Evolutionary conservation across 2,113 vertebrate genomes (phyloP).

Genomic region (Pica pica): DNA sequence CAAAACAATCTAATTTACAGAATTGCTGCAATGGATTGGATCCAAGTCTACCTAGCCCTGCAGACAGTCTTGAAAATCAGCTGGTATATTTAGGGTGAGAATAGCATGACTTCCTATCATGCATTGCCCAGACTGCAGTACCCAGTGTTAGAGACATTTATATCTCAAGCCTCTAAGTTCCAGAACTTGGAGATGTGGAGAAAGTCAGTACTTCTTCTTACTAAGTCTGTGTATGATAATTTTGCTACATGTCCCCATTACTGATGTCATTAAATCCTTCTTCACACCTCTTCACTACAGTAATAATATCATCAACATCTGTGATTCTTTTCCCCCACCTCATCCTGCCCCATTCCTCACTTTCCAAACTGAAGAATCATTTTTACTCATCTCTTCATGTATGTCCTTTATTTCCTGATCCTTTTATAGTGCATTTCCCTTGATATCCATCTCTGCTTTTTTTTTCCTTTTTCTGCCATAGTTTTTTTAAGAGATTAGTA

Average conservation of each 20-base stretch:
- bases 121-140: neutral
- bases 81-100: neutral
- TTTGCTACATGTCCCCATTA: neutral
- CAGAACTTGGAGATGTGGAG: neutral
- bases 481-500: neutral
- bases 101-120: neutral
- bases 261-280: neutral
- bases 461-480: neutral
- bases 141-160: fast-evolving
- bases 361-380: neutral
- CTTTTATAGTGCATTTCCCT: neutral
- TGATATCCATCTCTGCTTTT: neutral
- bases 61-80: neutral
- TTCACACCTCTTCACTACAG: neutral
- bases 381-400: neutral
- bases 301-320: neutral
- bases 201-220: neutral
- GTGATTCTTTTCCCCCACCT: neutral
- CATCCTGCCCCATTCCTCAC: neutral
- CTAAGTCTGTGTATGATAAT: neutral
- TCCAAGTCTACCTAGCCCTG: neutral
- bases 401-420: neutral
- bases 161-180: neutral
- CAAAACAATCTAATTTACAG: neutral
- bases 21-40: neutral